A percentile compares a stretch with the other conserved stretches of the same genome.
Evolutionary conservation across 2,888 invertebrate species (phyloP).

Genomic region (Pristionchus fissidentatus): DNA sequence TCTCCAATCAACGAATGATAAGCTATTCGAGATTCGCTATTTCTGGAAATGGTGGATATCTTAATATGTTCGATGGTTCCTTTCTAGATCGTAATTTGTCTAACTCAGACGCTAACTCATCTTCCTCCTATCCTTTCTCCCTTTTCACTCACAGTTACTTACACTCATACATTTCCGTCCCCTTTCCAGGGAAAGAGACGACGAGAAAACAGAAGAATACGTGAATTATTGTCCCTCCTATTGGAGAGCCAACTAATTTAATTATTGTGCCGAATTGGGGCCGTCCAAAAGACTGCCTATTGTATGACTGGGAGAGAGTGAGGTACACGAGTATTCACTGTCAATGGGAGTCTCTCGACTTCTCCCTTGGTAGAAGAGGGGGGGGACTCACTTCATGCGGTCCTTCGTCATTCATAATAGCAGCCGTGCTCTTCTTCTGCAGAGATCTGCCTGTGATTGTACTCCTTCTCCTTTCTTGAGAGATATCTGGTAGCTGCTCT

Average conservation of each 20-base stretch:
- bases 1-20: too few relatives aligned
- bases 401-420: slow-evolving; percentile 34
- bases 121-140: too few relatives aligned
- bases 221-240: not conserved
- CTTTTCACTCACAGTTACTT: too few relatives aligned
- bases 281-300: not conserved
- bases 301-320: not conserved
- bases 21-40: too few relatives aligned
- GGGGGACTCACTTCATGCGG: slow-evolving; percentile 12
- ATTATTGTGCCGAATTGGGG: not conserved
- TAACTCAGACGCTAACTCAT: too few relatives aligned
- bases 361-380: not conserved
- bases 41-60: too few relatives aligned
- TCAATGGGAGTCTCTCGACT: not conserved
- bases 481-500: slow-evolving; percentile 63
- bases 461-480: slow-evolving; percentile 49
- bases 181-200: too few relatives aligned
- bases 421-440: slow-evolving; percentile 38
- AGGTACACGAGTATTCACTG: not conserved
- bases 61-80: too few relatives aligned
- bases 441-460: slow-evolving; percentile 27
- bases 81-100: too few relatives aligned
- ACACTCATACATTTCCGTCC: too few relatives aligned
- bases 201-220: slow-evolving; percentile 10
- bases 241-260: not conserved